phyloP scores from a whole-genome alignment of 2,797 vertebrate species.

The Peromyscus eremicus region DNA sequence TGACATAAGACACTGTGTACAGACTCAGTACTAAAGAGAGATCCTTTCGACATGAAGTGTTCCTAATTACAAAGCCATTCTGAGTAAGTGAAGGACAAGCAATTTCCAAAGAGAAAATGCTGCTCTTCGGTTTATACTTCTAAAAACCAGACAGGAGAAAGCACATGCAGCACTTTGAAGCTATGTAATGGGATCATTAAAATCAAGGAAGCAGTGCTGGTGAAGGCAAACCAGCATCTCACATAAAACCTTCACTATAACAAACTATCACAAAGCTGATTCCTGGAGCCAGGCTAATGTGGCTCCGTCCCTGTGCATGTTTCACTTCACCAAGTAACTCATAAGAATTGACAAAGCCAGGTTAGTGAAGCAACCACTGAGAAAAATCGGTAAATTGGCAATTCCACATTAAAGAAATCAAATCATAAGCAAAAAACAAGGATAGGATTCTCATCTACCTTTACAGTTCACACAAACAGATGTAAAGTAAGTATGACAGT shows the following conservation, averaged over 20 bases:
- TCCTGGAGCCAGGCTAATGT: not conserved
- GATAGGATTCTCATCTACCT: not conserved
- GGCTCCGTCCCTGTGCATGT: not conserved
- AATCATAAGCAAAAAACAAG: constrained; percentile 43
- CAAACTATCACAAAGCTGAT: not conserved
- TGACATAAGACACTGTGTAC: not conserved
- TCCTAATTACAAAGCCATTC: constrained; percentile 45
- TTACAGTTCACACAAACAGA: not conserved
- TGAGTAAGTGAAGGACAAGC: not conserved
- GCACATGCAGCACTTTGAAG: not conserved
- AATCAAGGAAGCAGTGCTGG: not conserved
- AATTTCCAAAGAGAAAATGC: constrained; percentile 59
- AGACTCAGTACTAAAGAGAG: constrained; percentile 41
- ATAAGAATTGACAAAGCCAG: not conserved
- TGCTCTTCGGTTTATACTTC: constrained; percentile 35
- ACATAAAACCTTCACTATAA: constrained; percentile 14
- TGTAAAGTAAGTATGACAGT: constrained; percentile 30
- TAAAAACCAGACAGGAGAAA: not conserved
- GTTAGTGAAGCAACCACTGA: not conserved
- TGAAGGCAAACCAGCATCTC: not conserved
- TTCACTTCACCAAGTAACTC: not conserved
- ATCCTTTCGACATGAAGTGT: not conserved
- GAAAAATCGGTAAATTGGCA: constrained; percentile 32
- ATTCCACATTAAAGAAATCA: constrained; percentile 22
- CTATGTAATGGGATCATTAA: constrained; percentile 10